Percentiles rank a stretch among this genome's conserved stretches.
Conservation (phyloP, 2,888 invertebrate genomes). For the Rotaria magnacalcarata region DNA sequence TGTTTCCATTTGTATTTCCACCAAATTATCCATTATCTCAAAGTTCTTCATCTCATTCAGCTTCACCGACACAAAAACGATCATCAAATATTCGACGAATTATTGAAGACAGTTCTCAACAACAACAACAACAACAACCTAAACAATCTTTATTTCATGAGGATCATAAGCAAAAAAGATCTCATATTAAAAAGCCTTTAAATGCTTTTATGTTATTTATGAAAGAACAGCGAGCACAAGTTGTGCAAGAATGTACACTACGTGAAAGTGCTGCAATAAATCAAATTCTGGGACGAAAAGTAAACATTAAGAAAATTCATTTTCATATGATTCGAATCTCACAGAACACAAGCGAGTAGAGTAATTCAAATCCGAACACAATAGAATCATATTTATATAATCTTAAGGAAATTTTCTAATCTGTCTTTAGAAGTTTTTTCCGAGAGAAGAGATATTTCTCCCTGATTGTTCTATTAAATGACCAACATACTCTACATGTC, state of each 20-base stretch:
- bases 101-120: background rate
- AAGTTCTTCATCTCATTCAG: background rate
- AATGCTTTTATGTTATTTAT: slow-evolving; percentile 47
- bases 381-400: no score
- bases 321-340: no score
- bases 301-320: background rate
- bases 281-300: slow-evolving; percentile 45
- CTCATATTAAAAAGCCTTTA: slow-evolving; percentile 45
- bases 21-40: background rate
- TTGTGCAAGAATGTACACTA: slow-evolving; percentile 46
- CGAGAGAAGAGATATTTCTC: no score
- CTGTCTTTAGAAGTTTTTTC: no score
- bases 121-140: background rate
- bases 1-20: slow-evolving; percentile 29
- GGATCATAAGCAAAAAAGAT: slow-evolving; percentile 34
- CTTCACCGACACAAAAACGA: background rate
- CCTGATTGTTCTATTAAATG: no score
- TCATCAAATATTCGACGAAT: background rate
- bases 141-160: background rate
- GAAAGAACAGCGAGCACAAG: slow-evolving; percentile 46
- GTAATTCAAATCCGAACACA: no score
- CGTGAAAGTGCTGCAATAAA: slow-evolving; percentile 46
- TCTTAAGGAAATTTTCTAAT: no score
- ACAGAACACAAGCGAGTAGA: no score
- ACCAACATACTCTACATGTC: no score